phyloP scores from a whole-genome alignment of 2,113 vertebrate species.

The Rattus rattus region DNA sequence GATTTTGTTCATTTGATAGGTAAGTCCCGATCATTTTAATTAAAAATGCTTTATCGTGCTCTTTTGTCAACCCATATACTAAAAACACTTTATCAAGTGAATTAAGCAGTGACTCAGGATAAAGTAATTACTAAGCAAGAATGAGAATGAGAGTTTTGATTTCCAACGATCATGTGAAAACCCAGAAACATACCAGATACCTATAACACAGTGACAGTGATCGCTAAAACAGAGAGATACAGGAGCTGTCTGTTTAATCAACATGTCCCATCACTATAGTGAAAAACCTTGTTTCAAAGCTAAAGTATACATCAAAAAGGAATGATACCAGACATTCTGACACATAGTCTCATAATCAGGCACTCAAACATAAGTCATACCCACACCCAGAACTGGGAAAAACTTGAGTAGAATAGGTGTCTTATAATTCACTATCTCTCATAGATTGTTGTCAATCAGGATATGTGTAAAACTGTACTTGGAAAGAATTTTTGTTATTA shows the following conservation, averaged over 20 bases:
- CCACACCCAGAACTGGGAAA: not conserved
- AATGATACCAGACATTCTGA: no score
- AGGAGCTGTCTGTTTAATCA: not conserved
- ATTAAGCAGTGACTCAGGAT: no score
- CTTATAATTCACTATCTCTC: conserved; percentile 38
- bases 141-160: not conserved
- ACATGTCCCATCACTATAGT: accelerated
- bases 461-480: conserved; percentile 51
- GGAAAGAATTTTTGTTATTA: conserved; percentile 53
- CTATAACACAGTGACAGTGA: accelerated
- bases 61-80: no score
- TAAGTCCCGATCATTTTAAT: not conserved
- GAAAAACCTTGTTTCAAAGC: not conserved
- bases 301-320: not conserved
- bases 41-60: not conserved
- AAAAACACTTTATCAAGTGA: not conserved
- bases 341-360: not conserved
- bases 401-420: conserved; percentile 13
- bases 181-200: not conserved
- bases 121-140: not conserved
- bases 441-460: conserved; percentile 63
- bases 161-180: not conserved
- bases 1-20: not conserved
- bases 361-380: accelerated
- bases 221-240: not conserved